Evolutionary conservation across 2,888 invertebrate species (phyloP).

Genomic region (Aspidapion aeneum): DNA sequence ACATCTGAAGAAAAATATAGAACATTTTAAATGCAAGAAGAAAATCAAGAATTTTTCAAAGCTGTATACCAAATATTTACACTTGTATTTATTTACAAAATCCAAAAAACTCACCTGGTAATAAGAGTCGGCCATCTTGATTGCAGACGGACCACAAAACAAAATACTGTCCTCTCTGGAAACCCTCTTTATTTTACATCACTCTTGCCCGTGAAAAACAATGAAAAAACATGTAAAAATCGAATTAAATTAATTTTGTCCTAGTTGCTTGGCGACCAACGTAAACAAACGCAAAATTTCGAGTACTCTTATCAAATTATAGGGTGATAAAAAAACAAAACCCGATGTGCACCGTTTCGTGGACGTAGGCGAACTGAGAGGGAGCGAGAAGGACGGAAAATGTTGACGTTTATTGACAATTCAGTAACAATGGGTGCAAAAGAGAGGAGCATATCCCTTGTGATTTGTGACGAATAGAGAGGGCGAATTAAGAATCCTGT

Average conservation of each 20-base stretch:
- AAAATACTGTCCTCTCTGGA: no score
- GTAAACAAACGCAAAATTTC: background rate
- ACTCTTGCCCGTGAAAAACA: no score
- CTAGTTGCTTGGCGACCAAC: no score
- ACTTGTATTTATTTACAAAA: no score
- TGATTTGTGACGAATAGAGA: no score
- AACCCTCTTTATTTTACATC: no score
- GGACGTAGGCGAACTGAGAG: background rate
- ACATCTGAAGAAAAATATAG: no score
- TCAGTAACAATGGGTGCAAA: background rate
- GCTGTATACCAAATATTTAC: no score
- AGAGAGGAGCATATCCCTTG: no score
- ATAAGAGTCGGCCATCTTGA: conserved; percentile 64
- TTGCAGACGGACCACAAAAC: conserved; percentile 5
- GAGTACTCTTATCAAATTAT: background rate
- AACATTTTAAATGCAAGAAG: no score
- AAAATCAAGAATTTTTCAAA: no score
- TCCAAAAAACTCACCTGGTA: conserved; percentile 57
- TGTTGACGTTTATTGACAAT: background rate
- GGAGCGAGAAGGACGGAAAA: background rate
- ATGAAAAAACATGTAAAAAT: background rate
- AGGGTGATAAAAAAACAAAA: background rate
- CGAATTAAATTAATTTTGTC: background rate
- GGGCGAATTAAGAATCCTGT: no score
- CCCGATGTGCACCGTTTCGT: background rate